These are phyloP conservation scores for Helostoma temminkii DNA, from an alignment of 2,797 vertebrate genomes.

Conservation along the genomic window DNA sequence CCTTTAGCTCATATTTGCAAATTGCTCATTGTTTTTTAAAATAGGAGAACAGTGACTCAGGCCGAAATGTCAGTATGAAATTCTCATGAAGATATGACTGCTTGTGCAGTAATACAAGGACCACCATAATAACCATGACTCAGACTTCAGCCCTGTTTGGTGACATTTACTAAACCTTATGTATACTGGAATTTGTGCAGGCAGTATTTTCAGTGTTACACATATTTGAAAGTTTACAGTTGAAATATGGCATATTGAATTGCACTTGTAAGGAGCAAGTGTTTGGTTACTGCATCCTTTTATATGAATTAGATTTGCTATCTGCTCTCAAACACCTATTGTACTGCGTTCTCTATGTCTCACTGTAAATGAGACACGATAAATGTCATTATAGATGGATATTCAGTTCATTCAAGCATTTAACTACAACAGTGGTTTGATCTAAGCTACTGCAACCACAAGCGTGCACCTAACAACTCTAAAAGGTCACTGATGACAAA, in stretches of 20 bases:
- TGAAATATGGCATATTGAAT: background rate
- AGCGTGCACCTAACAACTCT: fast-evolving
- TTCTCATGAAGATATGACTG: background rate
- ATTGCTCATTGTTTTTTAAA: no score
- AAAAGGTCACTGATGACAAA: background rate
- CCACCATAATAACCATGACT: background rate
- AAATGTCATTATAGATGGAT: no score
- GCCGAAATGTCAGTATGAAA: background rate
- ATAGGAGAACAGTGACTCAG: background rate
- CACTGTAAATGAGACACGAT: no score
- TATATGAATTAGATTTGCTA: background rate
- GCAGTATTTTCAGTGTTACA: background rate
- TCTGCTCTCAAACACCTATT: background rate
- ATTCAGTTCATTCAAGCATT: background rate
- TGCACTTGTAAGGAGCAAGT: no score
- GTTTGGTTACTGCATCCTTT: background rate
- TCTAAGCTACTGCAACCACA: no score
- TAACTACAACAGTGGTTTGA: background rate
- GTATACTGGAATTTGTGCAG: background rate
- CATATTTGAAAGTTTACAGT: background rate
- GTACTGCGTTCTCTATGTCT: background rate
- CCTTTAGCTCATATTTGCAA: no score
- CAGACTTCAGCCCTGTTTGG: background rate
- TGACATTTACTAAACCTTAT: no score
- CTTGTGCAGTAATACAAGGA: no score